phyloP scores from a whole-genome alignment of 2,888 invertebrate species.

The Plagiodera versicolora region DNA sequence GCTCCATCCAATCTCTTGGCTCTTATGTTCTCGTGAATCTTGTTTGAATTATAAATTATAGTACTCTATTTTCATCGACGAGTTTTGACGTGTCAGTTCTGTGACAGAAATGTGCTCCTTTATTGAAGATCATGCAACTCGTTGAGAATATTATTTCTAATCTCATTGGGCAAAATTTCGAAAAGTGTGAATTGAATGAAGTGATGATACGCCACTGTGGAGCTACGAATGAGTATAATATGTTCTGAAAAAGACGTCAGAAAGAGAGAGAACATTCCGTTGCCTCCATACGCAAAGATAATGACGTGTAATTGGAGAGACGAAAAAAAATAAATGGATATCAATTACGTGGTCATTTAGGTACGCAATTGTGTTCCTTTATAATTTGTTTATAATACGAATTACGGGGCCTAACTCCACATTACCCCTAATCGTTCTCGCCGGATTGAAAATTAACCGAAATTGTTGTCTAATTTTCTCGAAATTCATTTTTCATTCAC shows the following conservation, averaged over 20 bases:
- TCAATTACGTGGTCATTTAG: slow-evolving; percentile 47
- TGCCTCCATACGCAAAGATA: slow-evolving; percentile 24
- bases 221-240: background rate
- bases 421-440: slow-evolving; percentile 33
- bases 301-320: slow-evolving; percentile 37
- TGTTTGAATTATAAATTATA: no score
- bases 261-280: slow-evolving; percentile 19
- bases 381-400: slow-evolving; percentile 41
- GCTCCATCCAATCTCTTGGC: no score
- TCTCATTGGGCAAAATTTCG: no score
- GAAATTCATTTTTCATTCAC: slow-evolving; percentile 21
- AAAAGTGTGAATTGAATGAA: no score
- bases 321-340: slow-evolving; percentile 44
- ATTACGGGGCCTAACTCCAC: slow-evolving; percentile 35
- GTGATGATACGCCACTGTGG: slow-evolving; percentile 5
- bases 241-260: slow-evolving; percentile 19
- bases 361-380: slow-evolving; percentile 43
- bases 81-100: no score
- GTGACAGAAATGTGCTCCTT: no score
- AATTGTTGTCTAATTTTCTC: slow-evolving; percentile 28
- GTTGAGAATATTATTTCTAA: no score
- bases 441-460: slow-evolving; percentile 30
- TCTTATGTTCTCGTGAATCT: no score
- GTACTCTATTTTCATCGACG: no score
- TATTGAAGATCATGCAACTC: no score